Base-by-base conservation (phyloP, 2,888 invertebrate genomes). In the Busseola fusca region DNA sequence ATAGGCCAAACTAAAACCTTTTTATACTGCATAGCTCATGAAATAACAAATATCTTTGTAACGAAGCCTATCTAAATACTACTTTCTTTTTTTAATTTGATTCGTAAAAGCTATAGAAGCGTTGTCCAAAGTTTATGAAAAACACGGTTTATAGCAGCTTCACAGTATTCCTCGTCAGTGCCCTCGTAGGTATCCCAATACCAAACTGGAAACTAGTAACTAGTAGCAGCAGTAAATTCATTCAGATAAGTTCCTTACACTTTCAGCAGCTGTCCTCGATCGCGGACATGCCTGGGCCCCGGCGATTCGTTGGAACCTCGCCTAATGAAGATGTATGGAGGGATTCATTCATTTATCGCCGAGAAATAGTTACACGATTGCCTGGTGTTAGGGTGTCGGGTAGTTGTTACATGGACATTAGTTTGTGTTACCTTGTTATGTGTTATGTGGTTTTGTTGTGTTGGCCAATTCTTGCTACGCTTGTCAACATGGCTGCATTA, bases 281-380 rank as follows among this genome's bases (percentile, higher is more conserved):
- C 63, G 62, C 25, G 34, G 30, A 14, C 52, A 16, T 18, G 72
- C 57, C 62, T 50, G 72, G 57, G 57, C 27, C 18, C 14, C 65
- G 34, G 52, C 66, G 75, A 81, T 63, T 64, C 48, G 63, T 58
- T 68, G 68, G 65, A 62, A 21, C 63, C 42, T 27, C 48, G 58
- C 25, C 42, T 76, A 76, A 72, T 76, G 77, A 77, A 76, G 77
- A 76, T 59, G 59, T 77, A 76, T 62, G 62, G 25, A n/a, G 34
- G 42, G 50, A 56, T 67, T 64, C 37, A 59, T 77, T 72, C 65
- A 50, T 66, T 66, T 63, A 34, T 30, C 10, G 48, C 18, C 16
- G 65, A 65, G 63, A 45, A 54, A 76, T 63, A 30, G 65, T 37
- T 59, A 64, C 71, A 71, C 52, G 52, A 65, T 40, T 66, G n/a